phyloP scores from a whole-genome alignment of 2,113 vertebrate genomes.

The Motacilla alba region DNA sequence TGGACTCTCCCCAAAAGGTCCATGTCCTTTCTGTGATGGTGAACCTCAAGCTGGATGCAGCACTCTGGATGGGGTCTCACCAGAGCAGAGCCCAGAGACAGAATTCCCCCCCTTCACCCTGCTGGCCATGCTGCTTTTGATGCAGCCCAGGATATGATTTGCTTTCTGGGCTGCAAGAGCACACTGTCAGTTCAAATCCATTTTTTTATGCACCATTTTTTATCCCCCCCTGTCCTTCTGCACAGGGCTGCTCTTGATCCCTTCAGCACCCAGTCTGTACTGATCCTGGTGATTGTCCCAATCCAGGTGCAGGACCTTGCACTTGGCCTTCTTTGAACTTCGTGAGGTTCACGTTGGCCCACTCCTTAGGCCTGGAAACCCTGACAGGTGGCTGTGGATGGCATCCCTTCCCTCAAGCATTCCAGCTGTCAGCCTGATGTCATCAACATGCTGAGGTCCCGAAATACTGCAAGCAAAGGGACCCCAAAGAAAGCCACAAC shows the following conservation, averaged over 20 bases:
- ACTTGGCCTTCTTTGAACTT: background rate
- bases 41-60: background rate
- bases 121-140: background rate
- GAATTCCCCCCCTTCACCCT: rapidly evolving
- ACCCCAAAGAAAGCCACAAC: background rate
- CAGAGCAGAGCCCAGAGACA: background rate
- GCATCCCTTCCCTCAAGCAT: background rate
- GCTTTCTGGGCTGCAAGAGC: background rate
- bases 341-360: background rate
- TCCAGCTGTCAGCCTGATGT: background rate
- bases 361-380: background rate
- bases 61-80: background rate
- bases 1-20: background rate
- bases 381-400: background rate
- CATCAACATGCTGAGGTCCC: background rate
- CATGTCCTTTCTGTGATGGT: background rate
- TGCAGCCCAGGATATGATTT: background rate
- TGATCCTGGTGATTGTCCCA: background rate
- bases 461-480: background rate
- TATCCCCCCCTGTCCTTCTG: background rate
- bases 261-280: background rate
- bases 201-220: background rate
- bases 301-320: background rate
- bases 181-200: background rate
- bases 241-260: background rate